A percentile compares a stretch with the other conserved stretches of the same genome.
phyloP scores from a whole-genome alignment of 2,888 invertebrate genomes.

The Dynastes maya region DNA sequence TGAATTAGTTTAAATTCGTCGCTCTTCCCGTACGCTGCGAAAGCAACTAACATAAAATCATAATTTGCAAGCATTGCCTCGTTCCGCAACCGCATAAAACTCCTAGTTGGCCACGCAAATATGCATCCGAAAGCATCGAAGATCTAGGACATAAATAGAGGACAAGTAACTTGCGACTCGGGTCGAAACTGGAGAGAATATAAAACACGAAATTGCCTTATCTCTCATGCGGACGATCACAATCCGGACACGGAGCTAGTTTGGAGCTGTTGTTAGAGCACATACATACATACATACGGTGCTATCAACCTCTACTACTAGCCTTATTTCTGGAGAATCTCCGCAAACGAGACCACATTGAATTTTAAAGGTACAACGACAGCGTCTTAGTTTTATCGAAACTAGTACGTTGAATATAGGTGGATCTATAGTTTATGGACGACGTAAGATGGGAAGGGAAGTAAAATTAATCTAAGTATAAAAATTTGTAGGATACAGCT shows the following conservation, averaged over 20 bases:
- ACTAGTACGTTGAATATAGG: not conserved
- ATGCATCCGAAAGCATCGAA: constrained; percentile 4
- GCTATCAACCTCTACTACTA: not conserved
- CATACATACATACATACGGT: constrained; percentile 6
- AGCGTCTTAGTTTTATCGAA: constrained; percentile 34
- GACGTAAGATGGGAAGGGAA: not conserved
- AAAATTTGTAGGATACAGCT: not conserved
- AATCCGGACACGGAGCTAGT: not conserved
- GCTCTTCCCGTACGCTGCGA: no score
- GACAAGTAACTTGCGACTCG: constrained; percentile 13
- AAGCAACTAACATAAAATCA: not conserved
- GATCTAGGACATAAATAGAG: constrained; percentile 8
- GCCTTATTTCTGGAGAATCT: not conserved
- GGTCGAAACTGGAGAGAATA: not conserved
- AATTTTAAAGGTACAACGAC: constrained; percentile 27
- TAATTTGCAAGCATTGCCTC: not conserved
- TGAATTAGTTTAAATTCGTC: no score
- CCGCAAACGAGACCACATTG: constrained; percentile 20
- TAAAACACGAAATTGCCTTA: constrained; percentile 25
- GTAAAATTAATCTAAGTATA: not conserved
- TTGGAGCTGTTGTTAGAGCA: not conserved
- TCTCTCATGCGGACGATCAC: constrained; percentile 22
- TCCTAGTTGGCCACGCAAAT: not conserved
- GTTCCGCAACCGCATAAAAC: not conserved
- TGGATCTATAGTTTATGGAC: constrained; percentile 18